Percentiles rank a stretch among this genome's conserved stretches.
phyloP scores from a whole-genome alignment of 2,797 vertebrate genomes.

The Chelon labrosus region DNA sequence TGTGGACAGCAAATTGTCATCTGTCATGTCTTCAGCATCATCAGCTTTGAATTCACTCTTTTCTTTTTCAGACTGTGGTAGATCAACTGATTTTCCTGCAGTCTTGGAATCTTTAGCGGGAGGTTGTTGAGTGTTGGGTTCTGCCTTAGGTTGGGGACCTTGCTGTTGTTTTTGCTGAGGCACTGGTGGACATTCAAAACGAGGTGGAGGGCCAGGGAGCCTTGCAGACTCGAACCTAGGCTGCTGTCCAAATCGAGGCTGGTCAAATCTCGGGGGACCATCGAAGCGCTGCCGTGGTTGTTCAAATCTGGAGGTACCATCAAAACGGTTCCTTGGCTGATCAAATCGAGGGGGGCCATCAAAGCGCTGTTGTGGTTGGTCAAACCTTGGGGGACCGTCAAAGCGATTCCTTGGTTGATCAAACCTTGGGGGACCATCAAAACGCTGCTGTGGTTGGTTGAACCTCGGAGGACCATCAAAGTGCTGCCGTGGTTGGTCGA shows the following conservation, averaged over 20 bases:
- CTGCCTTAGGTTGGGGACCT: slow-evolving; percentile 50
- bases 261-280: slow-evolving; percentile 84
- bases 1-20: slow-evolving; percentile 76
- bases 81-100: slow-evolving; percentile 29
- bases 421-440: slow-evolving; percentile 68
- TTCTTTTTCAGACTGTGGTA: slow-evolving; percentile 49
- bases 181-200: slow-evolving; percentile 71
- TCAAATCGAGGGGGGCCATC: slow-evolving; percentile 89
- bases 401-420: slow-evolving; percentile 76
- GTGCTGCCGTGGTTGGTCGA: slow-evolving; percentile 69
- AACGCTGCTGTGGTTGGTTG: slow-evolving; percentile 74
- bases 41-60: slow-evolving; percentile 30
- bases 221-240: slow-evolving; percentile 72
- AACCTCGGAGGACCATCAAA: slow-evolving; percentile 84
- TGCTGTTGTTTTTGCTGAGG: slow-evolving; percentile 59
- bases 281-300: slow-evolving; percentile 81
- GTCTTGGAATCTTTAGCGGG: slow-evolving; percentile 49
- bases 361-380: slow-evolving; percentile 83
- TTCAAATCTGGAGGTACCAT: slow-evolving; percentile 84
- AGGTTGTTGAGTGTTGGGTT: slow-evolving; percentile 39
- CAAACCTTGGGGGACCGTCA: slow-evolving; percentile 89
- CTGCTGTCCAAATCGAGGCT: slow-evolving; percentile 75
- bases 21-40: slow-evolving; percentile 69
- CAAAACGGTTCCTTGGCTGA: slow-evolving; percentile 79
- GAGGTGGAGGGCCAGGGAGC: slow-evolving; percentile 46